Base-by-base conservation (phyloP, 2,888 invertebrate genomes). In the Rugalucina vietnamica region DNA sequence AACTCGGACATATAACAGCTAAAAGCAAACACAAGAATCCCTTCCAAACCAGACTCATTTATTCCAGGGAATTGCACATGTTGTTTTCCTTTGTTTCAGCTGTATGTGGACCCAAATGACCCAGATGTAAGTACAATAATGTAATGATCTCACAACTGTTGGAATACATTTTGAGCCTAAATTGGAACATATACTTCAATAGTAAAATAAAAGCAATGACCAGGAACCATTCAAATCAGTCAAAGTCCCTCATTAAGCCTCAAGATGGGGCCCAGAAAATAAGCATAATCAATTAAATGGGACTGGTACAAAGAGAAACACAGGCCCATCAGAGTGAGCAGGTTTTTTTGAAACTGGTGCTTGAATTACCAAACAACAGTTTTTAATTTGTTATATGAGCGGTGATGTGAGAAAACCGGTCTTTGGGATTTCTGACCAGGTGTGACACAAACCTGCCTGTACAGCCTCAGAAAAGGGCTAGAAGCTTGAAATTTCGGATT, bases 81-180 rank as follows among this genome's bases (percentile, higher is more conserved):
- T 74, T 50, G 79, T 29, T 76, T 72, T 81, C 73, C 71, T 84
- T 72, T 49, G 32, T 92, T 93, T 86, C 90, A 94, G 93, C 92
- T 95, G 29, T 95, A 94, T 84, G 82, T 89, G n/a, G 94, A 95
- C 88, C 91, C 93, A 34, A 90, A 93, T 73, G 91, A 94, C 75
- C 94, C 94, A 60, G 92, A 95, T 87, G 95, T 94, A 91, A 92
- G 90, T 89, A 80, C 29, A 3, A 70, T 1, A 5, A 8, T 60
- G 60, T 43, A 12, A 10, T 36, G 27, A 36, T 74, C 14, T 36
- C 27, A 34, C 36, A 4, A 21, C 36, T 3, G n/a, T 14, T 39
- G 21, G 37, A 0, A 0, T 21, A n/a, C 21, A 18, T 21, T 27
- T 24, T 65, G 65, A 5, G 65, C 65, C 65, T n/a, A 29, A 8